A percentile compares a stretch with the other conserved stretches of the same genome.
These are phyloP conservation scores for Mus spicilegus DNA, from an alignment of 2,113 vertebrate species.

Conservation along the genomic window DNA sequence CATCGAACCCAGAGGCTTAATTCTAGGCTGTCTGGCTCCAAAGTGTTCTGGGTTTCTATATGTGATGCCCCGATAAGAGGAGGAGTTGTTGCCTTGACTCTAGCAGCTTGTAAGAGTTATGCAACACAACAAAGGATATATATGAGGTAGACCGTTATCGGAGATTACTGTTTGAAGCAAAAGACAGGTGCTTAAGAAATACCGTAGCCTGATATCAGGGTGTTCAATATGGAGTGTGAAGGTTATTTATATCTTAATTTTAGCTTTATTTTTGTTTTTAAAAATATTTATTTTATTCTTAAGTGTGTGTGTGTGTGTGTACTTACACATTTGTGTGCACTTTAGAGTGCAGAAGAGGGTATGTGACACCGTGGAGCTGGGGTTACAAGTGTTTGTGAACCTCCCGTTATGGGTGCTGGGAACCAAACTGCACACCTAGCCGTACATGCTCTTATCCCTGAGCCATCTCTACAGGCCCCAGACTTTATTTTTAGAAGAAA, in stretches of 20 bases:
- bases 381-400: background rate
- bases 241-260: background rate
- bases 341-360: background rate
- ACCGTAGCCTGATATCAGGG: background rate
- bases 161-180: slow-evolving; percentile 16
- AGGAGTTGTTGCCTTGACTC: background rate
- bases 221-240: background rate
- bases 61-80: background rate
- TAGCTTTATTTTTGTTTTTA: background rate
- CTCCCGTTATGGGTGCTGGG: background rate
- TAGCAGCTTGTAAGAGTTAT: background rate
- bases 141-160: background rate
- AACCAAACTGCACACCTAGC: background rate
- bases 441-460: no score
- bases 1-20: background rate
- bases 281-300: background rate
- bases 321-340: background rate
- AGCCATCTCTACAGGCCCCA: background rate
- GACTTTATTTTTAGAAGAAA: slow-evolving; percentile 22
- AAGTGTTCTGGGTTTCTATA: background rate
- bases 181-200: slow-evolving; percentile 4
- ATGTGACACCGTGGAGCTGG: background rate
- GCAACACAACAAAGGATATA: background rate
- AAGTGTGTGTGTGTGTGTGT: background rate
- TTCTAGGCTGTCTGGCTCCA: background rate